Conservation (phyloP, 2,797 vertebrate genomes). For the Micromesistius poutassou region DNA sequence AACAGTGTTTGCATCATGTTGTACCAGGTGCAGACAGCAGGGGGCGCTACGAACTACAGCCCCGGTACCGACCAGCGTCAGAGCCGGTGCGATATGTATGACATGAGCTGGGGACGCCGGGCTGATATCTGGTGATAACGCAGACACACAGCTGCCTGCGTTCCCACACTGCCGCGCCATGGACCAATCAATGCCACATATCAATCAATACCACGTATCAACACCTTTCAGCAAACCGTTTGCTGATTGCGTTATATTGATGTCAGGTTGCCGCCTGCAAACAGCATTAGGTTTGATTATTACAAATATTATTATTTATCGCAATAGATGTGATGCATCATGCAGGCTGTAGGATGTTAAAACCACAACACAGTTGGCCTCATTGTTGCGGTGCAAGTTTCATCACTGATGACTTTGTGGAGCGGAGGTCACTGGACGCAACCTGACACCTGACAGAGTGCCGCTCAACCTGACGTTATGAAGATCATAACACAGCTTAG, state of each 20-base stretch:
- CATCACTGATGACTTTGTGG: neutral
- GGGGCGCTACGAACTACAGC: neutral
- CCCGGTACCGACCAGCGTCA: neutral
- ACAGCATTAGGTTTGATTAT: neutral
- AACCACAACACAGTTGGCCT: neutral
- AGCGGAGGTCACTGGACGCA: neutral
- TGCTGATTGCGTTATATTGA: neutral
- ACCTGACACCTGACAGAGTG: neutral
- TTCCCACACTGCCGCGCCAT: constrained; percentile 37
- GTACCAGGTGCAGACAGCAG: neutral
- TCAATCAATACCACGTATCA: too few relatives aligned
- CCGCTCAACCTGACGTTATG: too few relatives aligned
- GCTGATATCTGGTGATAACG: neutral
- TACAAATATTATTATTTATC: neutral
- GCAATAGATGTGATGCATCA: neutral
- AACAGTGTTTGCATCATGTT: neutral
- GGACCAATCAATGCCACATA: neutral
- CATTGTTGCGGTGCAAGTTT: neutral
- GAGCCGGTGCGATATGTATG: neutral
- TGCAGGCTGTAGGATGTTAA: neutral
- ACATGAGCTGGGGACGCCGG: neutral
- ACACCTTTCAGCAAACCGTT: too few relatives aligned
- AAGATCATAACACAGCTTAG: neutral
- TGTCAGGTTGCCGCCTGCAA: neutral
- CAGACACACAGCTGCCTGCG: constrained; percentile 40